Conservation (phyloP, 2,797 vertebrate genomes). For the Rachycentron canadum region DNA sequence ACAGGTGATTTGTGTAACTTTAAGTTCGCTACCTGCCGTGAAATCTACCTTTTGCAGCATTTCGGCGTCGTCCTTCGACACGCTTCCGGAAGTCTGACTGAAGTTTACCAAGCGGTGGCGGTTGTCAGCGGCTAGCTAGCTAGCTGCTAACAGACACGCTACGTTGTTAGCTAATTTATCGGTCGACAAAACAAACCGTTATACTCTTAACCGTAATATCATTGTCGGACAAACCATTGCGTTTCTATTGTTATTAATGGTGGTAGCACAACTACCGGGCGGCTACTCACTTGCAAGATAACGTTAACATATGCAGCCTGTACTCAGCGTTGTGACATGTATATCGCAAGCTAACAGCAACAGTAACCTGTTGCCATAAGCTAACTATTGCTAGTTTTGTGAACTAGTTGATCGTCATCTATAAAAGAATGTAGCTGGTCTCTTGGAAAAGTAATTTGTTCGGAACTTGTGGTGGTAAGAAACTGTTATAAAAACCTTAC, state of each 20-base stretch:
- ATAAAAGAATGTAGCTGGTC: not conserved
- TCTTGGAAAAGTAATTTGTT: not conserved
- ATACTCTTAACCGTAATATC: not conserved
- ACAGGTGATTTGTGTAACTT: constrained; percentile 35
- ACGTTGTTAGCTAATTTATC: constrained; percentile 15
- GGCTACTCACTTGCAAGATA: not conserved
- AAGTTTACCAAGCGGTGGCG: not conserved
- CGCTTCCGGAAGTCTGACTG: not conserved
- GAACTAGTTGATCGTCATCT: not conserved
- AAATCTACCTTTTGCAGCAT: fast-evolving
- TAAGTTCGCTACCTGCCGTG: not conserved
- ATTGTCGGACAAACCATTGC: not conserved
- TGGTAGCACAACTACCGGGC: too few species aligned
- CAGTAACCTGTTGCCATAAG: constrained; percentile 29
- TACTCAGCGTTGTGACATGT: not conserved
- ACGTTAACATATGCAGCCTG: not conserved
- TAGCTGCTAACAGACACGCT: constrained; percentile 39
- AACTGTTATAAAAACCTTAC: not conserved
- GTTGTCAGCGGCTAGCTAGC: constrained; percentile 13
- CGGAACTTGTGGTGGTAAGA: not conserved
- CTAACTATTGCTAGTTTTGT: not conserved
- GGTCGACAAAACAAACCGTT: too few species aligned
- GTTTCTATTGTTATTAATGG: too few species aligned
- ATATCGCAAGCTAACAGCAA: constrained; percentile 9
- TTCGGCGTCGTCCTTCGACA: fast-evolving